Percentiles rank a stretch among this genome's conserved stretches.
Evolutionary conservation across 2,113 vertebrate species (phyloP).

Genomic region (Pollimyrus isidori): DNA sequence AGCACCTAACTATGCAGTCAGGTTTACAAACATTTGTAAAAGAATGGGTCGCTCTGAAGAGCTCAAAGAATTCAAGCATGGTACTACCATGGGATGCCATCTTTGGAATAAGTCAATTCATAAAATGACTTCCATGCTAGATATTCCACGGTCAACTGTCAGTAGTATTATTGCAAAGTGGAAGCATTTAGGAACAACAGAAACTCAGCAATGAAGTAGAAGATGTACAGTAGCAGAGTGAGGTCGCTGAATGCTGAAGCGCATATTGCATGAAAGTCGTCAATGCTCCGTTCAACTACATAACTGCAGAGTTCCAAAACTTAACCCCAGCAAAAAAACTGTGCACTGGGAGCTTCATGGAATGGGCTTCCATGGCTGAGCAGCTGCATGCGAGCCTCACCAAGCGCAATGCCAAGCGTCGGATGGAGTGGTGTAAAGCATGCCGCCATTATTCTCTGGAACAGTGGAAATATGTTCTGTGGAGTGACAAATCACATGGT

Average conservation of each 20-base stretch:
- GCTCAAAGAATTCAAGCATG: not conserved
- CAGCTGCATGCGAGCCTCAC: no score
- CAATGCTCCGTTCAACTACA: not conserved
- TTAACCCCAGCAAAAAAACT: no score
- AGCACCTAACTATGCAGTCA: not conserved
- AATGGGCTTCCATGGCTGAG: no score
- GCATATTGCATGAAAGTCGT: not conserved
- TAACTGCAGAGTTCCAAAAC: not conserved
- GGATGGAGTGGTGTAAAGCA: not conserved
- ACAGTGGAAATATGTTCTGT: not conserved
- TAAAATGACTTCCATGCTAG: not conserved
- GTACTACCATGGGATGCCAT: not conserved
- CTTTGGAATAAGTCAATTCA: not conserved
- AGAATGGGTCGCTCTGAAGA: not conserved
- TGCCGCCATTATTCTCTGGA: not conserved
- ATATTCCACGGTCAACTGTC: not conserved
- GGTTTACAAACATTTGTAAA: not conserved
- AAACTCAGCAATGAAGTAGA: not conserved
- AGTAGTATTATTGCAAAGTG: not conserved
- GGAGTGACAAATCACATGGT: not conserved
- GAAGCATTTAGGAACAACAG: not conserved
- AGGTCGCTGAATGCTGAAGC: not conserved
- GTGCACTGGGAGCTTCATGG: no score
- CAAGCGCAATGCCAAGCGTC: no score
- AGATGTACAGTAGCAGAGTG: not conserved